A percentile compares a stretch with the other conserved stretches of the same genome.
phyloP scores from a whole-genome alignment of 2,113 vertebrate genomes.

The Vulpes ferrilata region DNA sequence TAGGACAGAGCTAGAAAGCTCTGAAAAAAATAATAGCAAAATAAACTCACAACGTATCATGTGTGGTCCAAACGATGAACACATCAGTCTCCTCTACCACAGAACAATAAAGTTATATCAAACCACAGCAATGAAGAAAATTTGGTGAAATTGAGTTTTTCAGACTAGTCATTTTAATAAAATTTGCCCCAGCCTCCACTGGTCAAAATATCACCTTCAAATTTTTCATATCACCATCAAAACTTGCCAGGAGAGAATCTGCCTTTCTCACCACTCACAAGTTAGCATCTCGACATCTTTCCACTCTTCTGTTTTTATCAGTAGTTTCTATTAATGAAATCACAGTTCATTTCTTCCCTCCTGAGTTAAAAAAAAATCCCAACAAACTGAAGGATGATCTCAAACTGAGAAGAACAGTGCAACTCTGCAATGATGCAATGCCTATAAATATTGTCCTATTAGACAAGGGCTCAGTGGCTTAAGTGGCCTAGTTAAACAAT shows the following conservation, averaged over 20 bases:
- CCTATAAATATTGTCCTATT: slow-evolving; percentile 75
- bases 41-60: neutral
- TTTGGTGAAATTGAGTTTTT: slow-evolving; percentile 30
- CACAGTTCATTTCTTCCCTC: slow-evolving; percentile 41
- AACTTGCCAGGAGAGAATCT: slow-evolving; percentile 16
- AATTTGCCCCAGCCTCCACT: neutral
- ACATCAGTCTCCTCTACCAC: neutral
- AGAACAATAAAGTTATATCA: slow-evolving; percentile 47
- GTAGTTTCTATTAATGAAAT: slow-evolving; percentile 58
- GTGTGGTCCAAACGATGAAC: neutral
- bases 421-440: slow-evolving; percentile 38
- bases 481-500: slow-evolving; percentile 71
- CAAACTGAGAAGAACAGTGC: slow-evolving; percentile 58
- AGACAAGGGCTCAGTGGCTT: neutral
- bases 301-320: slow-evolving; percentile 19
- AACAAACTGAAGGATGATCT: slow-evolving; percentile 60
- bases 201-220: slow-evolving; percentile 56
- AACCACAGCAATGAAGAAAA: slow-evolving; percentile 46
- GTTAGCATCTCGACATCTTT: slow-evolving; percentile 12
- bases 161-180: slow-evolving; percentile 60
- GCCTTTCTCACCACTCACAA: neutral
- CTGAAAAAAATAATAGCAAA: slow-evolving; percentile 22
- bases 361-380: slow-evolving; percentile 50
- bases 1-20: slow-evolving; percentile 40
- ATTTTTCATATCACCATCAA: slow-evolving; percentile 45